A percentile compares a stretch with the other conserved stretches of the same genome.
These are phyloP conservation scores for Callionymus lyra DNA, from an alignment of 2,113 vertebrate genomes.

Conservation along the genomic window DNA sequence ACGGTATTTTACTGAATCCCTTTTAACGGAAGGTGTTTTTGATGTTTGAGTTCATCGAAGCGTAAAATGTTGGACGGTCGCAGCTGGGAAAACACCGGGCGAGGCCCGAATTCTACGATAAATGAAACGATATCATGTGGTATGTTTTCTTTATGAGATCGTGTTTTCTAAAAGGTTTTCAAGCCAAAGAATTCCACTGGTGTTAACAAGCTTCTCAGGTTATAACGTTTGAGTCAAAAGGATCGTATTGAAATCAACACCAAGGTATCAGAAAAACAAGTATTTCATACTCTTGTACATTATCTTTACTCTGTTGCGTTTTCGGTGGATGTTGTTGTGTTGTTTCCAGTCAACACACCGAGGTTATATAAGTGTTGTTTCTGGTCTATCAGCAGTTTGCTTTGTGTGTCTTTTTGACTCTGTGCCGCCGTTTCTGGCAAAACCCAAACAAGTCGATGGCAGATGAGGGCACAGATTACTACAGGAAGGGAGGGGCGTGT, in stretches of 20 bases:
- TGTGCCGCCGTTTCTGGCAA: constrained; percentile 31
- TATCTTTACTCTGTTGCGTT: constrained; percentile 12
- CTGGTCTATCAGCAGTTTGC: constrained; percentile 39
- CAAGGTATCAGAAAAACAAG: too few relatives aligned
- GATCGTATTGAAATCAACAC: too few relatives aligned
- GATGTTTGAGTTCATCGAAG: too few relatives aligned
- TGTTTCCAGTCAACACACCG: constrained; percentile 25
- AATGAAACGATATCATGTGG: too few relatives aligned
- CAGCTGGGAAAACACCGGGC: too few relatives aligned
- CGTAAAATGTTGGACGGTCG: too few relatives aligned
- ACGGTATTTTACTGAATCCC: too few relatives aligned
- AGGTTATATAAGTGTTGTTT: constrained; percentile 40
- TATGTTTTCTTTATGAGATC: constrained; percentile 5
- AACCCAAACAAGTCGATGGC: constrained; percentile 52
- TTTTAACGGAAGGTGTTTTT: too few relatives aligned
- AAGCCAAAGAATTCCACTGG: constrained; percentile 37
- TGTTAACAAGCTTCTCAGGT: too few relatives aligned
- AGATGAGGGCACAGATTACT: constrained; percentile 33
- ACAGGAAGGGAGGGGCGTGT: background rate
- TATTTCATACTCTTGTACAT: constrained; percentile 5
- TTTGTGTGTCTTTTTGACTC: constrained; percentile 42
- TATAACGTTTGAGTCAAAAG: too few relatives aligned
- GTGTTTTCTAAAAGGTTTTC: constrained; percentile 27
- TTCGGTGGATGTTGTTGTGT: constrained; percentile 16
- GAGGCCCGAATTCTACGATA: too few relatives aligned